Percentiles rank a stretch among this genome's conserved stretches.
These are phyloP conservation scores for Drosophila atripex DNA, from an alignment of 2,888 invertebrate species.

Conservation along the genomic window DNA sequence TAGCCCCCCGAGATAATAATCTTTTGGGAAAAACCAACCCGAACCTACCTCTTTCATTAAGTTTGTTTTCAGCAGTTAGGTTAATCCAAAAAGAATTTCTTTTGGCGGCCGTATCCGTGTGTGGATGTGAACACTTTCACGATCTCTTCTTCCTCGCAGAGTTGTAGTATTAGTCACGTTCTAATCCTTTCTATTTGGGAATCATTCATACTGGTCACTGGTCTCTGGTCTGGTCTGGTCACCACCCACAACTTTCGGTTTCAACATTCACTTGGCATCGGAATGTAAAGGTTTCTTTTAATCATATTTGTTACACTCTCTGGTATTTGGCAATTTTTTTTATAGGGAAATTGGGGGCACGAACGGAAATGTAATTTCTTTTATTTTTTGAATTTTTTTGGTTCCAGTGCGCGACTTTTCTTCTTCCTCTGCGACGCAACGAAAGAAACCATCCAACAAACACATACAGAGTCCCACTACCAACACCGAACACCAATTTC, in stretches of 20 bases:
- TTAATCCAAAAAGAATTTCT: slow-evolving; percentile 51
- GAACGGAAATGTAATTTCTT: slow-evolving; percentile 57
- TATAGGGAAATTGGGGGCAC: background rate
- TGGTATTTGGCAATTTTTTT: background rate
- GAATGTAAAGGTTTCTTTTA: slow-evolving; percentile 20
- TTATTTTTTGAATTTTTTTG: slow-evolving; percentile 60
- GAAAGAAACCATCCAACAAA: background rate
- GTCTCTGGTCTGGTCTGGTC: slow-evolving; percentile 9
- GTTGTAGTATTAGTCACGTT: slow-evolving; percentile 16
- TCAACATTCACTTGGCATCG: slow-evolving; percentile 48
- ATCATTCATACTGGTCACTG: slow-evolving; percentile 9
- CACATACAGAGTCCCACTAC: slow-evolving; percentile 32
- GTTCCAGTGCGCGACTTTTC: slow-evolving; percentile 31
- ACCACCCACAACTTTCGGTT: slow-evolving; percentile 56
- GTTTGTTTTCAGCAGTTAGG: slow-evolving; percentile 56
- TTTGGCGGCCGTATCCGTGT: slow-evolving; percentile 1
- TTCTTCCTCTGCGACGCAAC: slow-evolving; percentile 46
- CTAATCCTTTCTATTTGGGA: slow-evolving; percentile 24
- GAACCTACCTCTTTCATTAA: slow-evolving; percentile 72
- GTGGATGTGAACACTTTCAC: slow-evolving; percentile 20
- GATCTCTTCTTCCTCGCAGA: slow-evolving; percentile 13
- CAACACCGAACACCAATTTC: slow-evolving; percentile 46
- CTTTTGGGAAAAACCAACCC: background rate
- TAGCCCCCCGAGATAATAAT: background rate
- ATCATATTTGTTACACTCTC: slow-evolving; percentile 51